A percentile compares a stretch with the other conserved stretches of the same genome.
Conservation (phyloP, 2,113 vertebrate genomes). For the Eulemur macaco region DNA sequence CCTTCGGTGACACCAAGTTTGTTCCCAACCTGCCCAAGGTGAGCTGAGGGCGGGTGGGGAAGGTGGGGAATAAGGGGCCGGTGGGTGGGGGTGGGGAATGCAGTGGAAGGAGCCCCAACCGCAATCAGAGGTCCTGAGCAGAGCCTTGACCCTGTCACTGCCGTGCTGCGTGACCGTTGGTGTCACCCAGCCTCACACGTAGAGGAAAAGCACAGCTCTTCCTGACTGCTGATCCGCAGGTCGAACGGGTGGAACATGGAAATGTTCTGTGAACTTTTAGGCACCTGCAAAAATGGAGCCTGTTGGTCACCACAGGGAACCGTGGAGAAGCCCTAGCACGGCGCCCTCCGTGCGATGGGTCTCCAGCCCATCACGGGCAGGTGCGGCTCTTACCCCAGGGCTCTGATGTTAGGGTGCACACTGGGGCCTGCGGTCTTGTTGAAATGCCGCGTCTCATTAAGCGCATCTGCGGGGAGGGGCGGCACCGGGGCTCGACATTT, state of each 20-base stretch:
- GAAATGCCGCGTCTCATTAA: neutral
- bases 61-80: accelerated
- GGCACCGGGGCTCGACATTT: neutral
- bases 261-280: neutral
- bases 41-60: conserved; percentile 45
- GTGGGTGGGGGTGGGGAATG: too few species aligned
- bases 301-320: neutral
- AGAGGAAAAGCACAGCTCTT: neutral
- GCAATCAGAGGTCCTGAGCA: neutral
- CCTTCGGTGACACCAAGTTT: conserved; percentile 96
- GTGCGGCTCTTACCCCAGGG: too few species aligned
- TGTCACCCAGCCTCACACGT: neutral
- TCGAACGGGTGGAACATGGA: neutral
- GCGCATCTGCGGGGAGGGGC: neutral
- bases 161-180: neutral
- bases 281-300: neutral
- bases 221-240: neutral
- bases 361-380: accelerated
- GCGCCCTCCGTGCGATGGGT: neutral
- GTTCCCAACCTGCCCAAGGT: conserved; percentile 93
- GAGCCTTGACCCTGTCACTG: neutral
- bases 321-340: neutral
- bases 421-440: accelerated
- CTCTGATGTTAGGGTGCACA: neutral
- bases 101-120: neutral